A percentile compares a stretch with the other conserved stretches of the same genome.
These are phyloP conservation scores for Anastrepha ludens DNA, from an alignment of 1,140 invertebrate genomes.

Conservation along the genomic window DNA sequence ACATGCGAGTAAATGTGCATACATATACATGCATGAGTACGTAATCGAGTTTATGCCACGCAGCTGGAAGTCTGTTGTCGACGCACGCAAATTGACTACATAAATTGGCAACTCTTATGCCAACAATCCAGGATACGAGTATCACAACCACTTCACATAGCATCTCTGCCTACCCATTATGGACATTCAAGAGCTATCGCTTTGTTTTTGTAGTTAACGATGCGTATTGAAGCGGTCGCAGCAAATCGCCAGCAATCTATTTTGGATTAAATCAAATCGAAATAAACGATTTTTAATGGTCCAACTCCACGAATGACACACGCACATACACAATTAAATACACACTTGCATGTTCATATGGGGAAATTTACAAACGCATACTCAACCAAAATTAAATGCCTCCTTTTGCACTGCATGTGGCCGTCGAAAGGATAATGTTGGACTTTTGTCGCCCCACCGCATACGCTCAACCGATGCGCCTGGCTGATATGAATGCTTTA, in stretches of 20 bases:
- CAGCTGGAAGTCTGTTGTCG: conserved; percentile 41
- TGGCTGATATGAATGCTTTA: not conserved
- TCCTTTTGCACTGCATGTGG: conserved; percentile 20
- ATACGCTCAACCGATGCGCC: not conserved
- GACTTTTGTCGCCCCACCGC: not conserved
- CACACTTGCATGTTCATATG: not conserved
- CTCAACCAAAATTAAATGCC: conserved; percentile 27
- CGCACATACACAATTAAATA: not conserved
- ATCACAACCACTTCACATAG: not conserved
- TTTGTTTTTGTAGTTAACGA: conserved; percentile 57
- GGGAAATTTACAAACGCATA: not conserved
- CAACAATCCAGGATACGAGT: not conserved
- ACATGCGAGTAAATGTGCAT: conserved; percentile 48
- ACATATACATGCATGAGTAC: not conserved
- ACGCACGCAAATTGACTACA: conserved; percentile 70
- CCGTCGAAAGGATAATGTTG: conserved; percentile 39
- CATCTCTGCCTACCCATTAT: not conserved
- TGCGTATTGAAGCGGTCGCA: conserved; percentile 37
- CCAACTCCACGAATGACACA: conserved; percentile 5
- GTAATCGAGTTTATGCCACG: conserved; percentile 12
- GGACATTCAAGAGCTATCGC: not conserved
- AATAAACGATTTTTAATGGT: conserved; percentile 74
- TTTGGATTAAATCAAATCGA: conserved; percentile 74
- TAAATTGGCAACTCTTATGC: conserved; percentile 65
- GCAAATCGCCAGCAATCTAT: conserved; percentile 62